Conservation (phyloP, 2,888 invertebrate species). For the Glaucopsyche alexis region DNA sequence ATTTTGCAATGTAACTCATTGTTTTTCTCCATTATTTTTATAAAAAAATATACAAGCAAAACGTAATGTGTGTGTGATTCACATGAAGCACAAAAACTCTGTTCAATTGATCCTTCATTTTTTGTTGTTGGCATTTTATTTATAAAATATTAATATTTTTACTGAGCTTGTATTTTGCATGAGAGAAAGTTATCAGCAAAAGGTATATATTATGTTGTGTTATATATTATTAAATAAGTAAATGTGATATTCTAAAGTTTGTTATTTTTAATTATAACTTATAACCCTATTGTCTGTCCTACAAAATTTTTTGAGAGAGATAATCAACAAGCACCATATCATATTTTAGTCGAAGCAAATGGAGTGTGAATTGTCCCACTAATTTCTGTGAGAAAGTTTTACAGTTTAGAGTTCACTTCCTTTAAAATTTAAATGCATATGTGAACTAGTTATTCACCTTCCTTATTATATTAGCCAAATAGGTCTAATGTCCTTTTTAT, state of each 20-base stretch:
- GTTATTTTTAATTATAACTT: constrained; percentile 38
- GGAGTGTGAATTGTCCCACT: too few relatives aligned
- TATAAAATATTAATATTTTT: constrained; percentile 66
- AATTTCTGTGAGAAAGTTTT: too few relatives aligned
- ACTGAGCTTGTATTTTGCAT: constrained; percentile 59
- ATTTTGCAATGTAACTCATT: neutral
- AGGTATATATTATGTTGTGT: constrained; percentile 68
- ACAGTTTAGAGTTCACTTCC: too few relatives aligned
- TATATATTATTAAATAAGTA: constrained; percentile 70
- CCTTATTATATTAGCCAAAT: too few relatives aligned
- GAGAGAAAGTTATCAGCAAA: constrained; percentile 66
- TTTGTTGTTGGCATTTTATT: constrained; percentile 73
- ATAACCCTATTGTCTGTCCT: neutral
- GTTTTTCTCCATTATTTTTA: too few relatives aligned
- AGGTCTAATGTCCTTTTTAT: too few relatives aligned
- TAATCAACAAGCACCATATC: too few relatives aligned
- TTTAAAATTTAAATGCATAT: too few relatives aligned
- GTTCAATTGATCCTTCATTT: constrained; percentile 41
- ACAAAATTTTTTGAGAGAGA: too few relatives aligned
- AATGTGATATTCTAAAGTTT: constrained; percentile 70
- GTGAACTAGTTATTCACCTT: too few relatives aligned
- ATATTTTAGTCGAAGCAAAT: too few relatives aligned
- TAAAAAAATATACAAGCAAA: neutral
- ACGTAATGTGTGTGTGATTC: too few relatives aligned
- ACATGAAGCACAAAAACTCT: constrained; percentile 22